A percentile compares a stretch with the other conserved stretches of the same genome.
Conservation (phyloP, 2,113 vertebrate genomes). For the Elaphurus davidianus region DNA sequence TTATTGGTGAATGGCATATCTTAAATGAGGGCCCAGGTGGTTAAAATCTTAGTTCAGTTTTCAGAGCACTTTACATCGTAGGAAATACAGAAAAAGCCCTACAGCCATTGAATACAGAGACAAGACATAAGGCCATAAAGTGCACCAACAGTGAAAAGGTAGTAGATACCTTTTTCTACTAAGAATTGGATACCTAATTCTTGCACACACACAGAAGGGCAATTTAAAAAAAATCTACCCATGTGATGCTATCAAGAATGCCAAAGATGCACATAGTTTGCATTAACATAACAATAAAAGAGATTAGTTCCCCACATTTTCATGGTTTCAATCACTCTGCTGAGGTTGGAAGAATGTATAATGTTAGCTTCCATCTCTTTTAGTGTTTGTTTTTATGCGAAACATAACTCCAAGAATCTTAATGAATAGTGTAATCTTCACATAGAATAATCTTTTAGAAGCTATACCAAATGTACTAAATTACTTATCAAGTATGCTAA, state of each 20-base stretch:
- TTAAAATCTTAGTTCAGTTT: not conserved
- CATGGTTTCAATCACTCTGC: not conserved
- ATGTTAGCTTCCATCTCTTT: not conserved
- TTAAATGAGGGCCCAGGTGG: not conserved
- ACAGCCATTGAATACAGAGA: not conserved
- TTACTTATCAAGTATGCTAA: not conserved
- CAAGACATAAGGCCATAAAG: not conserved
- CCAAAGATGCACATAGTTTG: not conserved
- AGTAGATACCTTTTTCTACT: not conserved
- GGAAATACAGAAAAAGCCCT: not conserved
- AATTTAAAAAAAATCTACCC: not conserved
- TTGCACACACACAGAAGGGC: not conserved
- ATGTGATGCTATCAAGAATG: not conserved
- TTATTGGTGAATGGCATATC: not conserved
- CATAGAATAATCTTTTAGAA: constrained; percentile 39
- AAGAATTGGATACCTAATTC: not conserved
- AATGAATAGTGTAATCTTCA: constrained; percentile 42
- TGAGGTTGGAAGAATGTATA: not conserved
- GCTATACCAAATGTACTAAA: not conserved
- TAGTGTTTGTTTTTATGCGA: constrained; percentile 32
- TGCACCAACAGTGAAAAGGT: not conserved
- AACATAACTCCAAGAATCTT: constrained; percentile 26
- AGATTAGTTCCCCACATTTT: constrained; percentile 12
- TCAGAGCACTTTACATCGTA: not conserved
- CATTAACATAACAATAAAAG: constrained; percentile 47